Base-by-base conservation (phyloP, 2,888 invertebrate species). In the Tanypteryx hageni region DNA sequence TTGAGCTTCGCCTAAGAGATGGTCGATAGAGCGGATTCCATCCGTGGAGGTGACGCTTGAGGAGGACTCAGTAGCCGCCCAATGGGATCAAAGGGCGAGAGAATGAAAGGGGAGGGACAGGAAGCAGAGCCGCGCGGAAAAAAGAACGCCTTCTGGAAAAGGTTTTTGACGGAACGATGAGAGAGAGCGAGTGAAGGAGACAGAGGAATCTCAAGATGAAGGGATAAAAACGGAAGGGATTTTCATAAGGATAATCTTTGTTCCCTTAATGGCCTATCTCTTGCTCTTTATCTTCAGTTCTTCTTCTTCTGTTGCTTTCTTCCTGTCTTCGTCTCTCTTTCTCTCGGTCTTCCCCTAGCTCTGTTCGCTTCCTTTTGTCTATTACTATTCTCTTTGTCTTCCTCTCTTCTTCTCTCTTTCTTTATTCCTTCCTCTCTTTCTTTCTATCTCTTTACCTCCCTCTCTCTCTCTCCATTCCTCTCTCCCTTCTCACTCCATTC, bases 211-310 rank as follows among this genome's bases (percentile, higher is more conserved):
- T 22, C 44, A 61, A 27, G 31, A 61, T 61, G 59, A 61, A 61
- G n/a, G 86, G 31, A 61, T 22, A 58, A 31, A 16, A 58, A 86
- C n/a, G 64, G 89, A n/a, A 64, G 31, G 68, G 89, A 89, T 89
- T 89, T 89, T 64, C 64, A 89, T 89, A 64, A 89, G 89, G 68
- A 44, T 31, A 18, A 68, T 61, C 89, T 89, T 89, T 89, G 89
- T 89, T 76, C 13, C 89, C 64, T 89, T 89, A 83, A 89, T 59
- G 64, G 10, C 89, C 56, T 10, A 18, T 64, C 83, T 14, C 83
- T 83, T 56, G 18, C 83, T 14, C 57, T 16, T 57, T 83, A n/a
- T 83, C 18, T n/a, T 27, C 56, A 11, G 5, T 13, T 18, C 83
- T 44, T 57, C 8, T 31, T 57, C 18, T 7, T 7, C 56, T 14